These are phyloP conservation scores for Danio kyathit DNA, from an alignment of 2,797 vertebrate species.

Conservation along the genomic window DNA sequence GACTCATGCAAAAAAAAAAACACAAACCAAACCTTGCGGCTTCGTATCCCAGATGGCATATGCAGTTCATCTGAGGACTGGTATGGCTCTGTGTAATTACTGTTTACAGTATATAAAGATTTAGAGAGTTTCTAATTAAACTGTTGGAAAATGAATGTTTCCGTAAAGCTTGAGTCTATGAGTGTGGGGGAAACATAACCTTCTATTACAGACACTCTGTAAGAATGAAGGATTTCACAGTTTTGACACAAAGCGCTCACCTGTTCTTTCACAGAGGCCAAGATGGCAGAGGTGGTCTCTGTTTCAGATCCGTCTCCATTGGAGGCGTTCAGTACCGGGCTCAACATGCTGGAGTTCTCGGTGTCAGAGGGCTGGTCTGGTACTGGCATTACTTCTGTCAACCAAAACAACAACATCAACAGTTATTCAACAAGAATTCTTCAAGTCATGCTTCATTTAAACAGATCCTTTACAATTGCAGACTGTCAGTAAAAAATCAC, in stretches of 20 bases:
- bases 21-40: conserved; percentile 35
- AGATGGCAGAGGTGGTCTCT: conserved; percentile 97
- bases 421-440: background rate
- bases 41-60: conserved; percentile 34
- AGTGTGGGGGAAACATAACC: conserved; percentile 1
- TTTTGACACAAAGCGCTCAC: conserved; percentile 70
- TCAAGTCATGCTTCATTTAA: conserved; percentile 16
- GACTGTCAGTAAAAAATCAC: conserved; percentile 7
- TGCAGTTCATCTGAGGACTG: conserved; percentile 37
- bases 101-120: conserved; percentile 53
- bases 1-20: background rate
- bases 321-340: conserved; percentile 93
- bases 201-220: background rate
- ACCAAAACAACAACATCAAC: conserved; percentile 32
- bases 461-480: conserved; percentile 4
- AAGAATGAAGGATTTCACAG: background rate
- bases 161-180: background rate
- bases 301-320: conserved; percentile 96
- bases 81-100: conserved; percentile 50
- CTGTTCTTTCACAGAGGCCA: conserved; percentile 99
- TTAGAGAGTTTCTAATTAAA: conserved; percentile 35
- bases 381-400: conserved; percentile 92
- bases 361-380: conserved; percentile 92
- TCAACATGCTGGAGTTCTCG: conserved; percentile 91
- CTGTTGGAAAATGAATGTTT: conserved; percentile 46